Conservation (phyloP, 92 coral and sea anemone genomes). For the Epizoanthus scotinus region DNA sequence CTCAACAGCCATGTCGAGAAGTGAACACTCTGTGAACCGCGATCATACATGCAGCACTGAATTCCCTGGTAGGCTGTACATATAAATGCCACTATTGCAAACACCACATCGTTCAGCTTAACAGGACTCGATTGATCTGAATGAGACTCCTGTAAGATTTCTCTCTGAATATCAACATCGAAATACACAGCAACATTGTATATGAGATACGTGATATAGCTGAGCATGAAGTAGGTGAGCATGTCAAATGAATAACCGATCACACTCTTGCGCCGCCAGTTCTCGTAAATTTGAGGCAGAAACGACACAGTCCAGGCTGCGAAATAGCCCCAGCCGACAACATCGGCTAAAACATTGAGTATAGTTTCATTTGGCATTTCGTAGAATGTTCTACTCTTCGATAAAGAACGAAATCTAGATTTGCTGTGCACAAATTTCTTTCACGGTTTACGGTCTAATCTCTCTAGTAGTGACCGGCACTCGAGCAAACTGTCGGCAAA, state of each 20-base stretch:
- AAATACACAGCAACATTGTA: constrained; percentile 75
- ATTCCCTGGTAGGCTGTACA: constrained; percentile 59
- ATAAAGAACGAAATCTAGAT: too few species aligned
- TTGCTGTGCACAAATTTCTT: background rate
- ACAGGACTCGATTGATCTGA: constrained; percentile 73
- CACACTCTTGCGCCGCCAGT: constrained; percentile 82
- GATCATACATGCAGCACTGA: constrained; percentile 70
- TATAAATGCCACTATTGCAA: constrained; percentile 63
- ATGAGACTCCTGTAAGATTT: constrained; percentile 47
- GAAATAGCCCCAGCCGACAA: constrained; percentile 91
- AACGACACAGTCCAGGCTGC: constrained; percentile 78
- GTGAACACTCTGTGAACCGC: constrained; percentile 73
- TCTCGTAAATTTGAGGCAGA: constrained; percentile 83
- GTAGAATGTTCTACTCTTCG: background rate
- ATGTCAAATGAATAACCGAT: constrained; percentile 88
- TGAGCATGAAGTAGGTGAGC: constrained; percentile 72
- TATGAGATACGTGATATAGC: constrained; percentile 71
- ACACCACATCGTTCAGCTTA: constrained; percentile 72
- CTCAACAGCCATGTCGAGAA: constrained; percentile 50
- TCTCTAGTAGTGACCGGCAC: too few species aligned
- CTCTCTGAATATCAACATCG: constrained; percentile 48
- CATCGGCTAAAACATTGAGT: constrained; percentile 61
- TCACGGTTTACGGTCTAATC: background rate
- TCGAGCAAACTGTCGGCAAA: too few species aligned
- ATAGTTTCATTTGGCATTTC: constrained; percentile 46